These are phyloP conservation scores for Axis porcinus DNA, from an alignment of 2,113 vertebrate species.

Conservation along the genomic window DNA sequence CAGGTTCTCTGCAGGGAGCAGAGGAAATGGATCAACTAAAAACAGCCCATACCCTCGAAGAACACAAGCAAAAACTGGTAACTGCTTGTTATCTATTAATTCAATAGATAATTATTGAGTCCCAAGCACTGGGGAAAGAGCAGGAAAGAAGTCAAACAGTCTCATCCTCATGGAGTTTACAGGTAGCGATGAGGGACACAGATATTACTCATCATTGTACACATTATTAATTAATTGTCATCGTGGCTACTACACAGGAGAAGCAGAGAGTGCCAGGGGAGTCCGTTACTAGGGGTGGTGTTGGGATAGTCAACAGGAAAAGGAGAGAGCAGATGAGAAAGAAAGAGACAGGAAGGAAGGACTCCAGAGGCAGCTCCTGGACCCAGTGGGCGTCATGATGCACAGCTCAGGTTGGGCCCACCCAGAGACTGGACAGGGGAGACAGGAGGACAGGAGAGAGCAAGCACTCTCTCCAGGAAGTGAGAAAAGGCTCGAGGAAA, in stretches of 20 bases:
- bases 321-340: neutral
- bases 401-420: neutral
- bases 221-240: neutral
- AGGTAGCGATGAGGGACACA: neutral
- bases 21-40: neutral
- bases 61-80: neutral
- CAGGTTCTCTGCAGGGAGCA: neutral
- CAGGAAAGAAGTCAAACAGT: neutral
- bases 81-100: neutral
- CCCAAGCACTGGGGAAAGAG: neutral
- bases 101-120: constrained; percentile 5
- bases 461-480: neutral
- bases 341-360: neutral
- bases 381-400: neutral
- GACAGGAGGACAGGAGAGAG: neutral
- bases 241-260: neutral
- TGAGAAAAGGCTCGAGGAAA: constrained; percentile 13
- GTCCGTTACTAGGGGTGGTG: neutral
- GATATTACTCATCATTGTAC: neutral
- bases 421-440: neutral
- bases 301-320: neutral
- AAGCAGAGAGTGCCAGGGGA: neutral
- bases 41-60: neutral
- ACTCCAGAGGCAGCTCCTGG: neutral
- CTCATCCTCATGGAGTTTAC: neutral